These are phyloP conservation scores for Xenops minutus DNA, from an alignment of 2,797 vertebrate species.

Conservation along the genomic window DNA sequence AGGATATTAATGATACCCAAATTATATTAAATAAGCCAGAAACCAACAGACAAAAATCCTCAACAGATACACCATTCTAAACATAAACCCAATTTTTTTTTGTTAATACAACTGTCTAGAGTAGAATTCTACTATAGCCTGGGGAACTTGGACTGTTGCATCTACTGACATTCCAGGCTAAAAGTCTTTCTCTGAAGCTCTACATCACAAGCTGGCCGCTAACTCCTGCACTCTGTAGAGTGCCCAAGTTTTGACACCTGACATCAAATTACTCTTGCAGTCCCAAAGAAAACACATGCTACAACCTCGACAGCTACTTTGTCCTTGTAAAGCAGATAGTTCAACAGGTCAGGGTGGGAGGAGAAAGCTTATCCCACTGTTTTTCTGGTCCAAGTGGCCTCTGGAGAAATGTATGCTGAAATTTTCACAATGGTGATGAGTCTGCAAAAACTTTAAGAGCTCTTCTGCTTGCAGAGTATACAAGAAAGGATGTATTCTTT, in stretches of 20 bases:
- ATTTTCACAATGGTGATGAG: background rate
- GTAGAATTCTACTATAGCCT: background rate
- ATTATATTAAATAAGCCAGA: background rate
- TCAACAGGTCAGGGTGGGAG: background rate
- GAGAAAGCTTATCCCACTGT: background rate
- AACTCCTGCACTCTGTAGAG: rapidly evolving
- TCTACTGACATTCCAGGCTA: background rate
- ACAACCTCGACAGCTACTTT: background rate
- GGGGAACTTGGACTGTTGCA: background rate
- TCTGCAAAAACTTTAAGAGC: background rate
- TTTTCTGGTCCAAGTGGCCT: background rate
- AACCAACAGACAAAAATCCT: background rate
- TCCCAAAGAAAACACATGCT: background rate
- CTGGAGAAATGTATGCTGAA: background rate
- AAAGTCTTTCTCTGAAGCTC: background rate
- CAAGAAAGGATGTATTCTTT: background rate
- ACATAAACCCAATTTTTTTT: background rate
- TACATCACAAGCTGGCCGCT: background rate
- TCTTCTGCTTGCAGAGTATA: background rate
- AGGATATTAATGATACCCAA: background rate
- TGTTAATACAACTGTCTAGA: background rate
- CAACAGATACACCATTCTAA: background rate
- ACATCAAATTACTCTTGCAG: background rate
- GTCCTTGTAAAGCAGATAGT: background rate
- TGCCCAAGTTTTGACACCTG: rapidly evolving